These are phyloP conservation scores for Carapus acus DNA, from an alignment of 2,797 vertebrate genomes.

Conservation along the genomic window DNA sequence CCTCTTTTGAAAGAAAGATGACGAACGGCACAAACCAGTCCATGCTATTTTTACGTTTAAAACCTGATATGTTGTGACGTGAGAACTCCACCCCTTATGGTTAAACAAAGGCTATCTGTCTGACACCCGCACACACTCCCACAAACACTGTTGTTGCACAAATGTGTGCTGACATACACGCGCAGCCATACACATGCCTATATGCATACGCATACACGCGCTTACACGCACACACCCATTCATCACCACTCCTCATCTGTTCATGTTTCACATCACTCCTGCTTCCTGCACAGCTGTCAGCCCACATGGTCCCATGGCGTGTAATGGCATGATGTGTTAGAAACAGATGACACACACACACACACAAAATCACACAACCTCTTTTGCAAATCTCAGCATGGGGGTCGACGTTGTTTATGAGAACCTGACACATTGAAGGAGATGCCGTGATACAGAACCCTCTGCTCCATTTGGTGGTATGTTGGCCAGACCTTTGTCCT, in stretches of 20 bases:
- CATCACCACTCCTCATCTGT: conserved; percentile 20
- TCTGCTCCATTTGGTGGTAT: no score
- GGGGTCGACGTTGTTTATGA: not conserved
- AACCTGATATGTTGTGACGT: not conserved
- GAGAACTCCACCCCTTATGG: conserved; percentile 10
- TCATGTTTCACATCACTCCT: conserved; percentile 46
- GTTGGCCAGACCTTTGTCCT: not conserved
- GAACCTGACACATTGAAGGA: not conserved
- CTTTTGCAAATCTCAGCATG: not conserved
- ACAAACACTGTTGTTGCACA: not conserved
- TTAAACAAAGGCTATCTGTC: conserved; percentile 26
- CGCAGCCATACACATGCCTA: conserved; percentile 7
- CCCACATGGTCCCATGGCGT: conserved; percentile 28
- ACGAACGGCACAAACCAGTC: not conserved
- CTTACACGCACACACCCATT: conserved; percentile 26
- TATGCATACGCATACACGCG: conserved; percentile 3
- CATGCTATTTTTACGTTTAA: not conserved
- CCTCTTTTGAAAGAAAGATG: not conserved
- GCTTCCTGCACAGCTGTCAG: conserved; percentile 60
- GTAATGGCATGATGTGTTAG: conserved; percentile 31
- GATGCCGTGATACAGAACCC: no score
- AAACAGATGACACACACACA: conserved; percentile 18
- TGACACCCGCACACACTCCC: conserved; percentile 16
- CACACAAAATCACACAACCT: not conserved
- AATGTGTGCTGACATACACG: not conserved